A percentile compares a stretch with the other conserved stretches of the same genome.
phyloP scores from a whole-genome alignment of 2,888 invertebrate genomes.

The Anoplius nigerrimus region DNA sequence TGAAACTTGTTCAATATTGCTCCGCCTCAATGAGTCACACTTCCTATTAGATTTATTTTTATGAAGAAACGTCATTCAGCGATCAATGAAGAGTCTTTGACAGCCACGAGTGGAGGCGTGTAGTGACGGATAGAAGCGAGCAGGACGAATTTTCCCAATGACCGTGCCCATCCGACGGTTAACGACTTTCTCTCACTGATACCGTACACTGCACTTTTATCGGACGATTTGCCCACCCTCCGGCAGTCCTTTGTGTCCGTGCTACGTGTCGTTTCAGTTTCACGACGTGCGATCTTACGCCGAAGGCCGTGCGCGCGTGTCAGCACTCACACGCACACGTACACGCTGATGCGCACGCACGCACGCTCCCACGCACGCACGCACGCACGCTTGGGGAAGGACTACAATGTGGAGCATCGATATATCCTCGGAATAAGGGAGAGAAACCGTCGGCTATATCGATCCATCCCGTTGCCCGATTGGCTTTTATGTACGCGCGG shows the following conservation, averaged over 20 bases:
- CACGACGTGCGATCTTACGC: background rate
- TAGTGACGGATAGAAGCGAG: background rate
- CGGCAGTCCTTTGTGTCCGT: constrained; percentile 16
- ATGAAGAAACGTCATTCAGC: too few relatives aligned
- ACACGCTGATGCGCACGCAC: background rate
- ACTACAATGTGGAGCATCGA: constrained; percentile 44
- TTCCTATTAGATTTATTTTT: too few relatives aligned
- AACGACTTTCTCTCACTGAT: background rate
- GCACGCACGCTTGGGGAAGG: constrained; percentile 11
- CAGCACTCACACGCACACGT: background rate
- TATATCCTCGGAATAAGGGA: constrained; percentile 48
- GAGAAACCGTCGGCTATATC: constrained; percentile 42
- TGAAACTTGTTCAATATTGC: too few relatives aligned
- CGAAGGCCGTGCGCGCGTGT: background rate
- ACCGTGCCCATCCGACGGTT: background rate
- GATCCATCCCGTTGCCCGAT: constrained; percentile 45
- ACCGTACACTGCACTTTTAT: constrained; percentile 18
- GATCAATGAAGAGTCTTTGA: too few relatives aligned
- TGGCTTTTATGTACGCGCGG: constrained; percentile 44
- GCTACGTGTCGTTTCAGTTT: constrained; percentile 29
- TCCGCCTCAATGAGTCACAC: too few relatives aligned
- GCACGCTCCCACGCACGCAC: background rate
- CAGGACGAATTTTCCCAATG: background rate
- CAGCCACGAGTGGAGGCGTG: too few relatives aligned
- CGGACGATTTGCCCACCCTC: constrained; percentile 24